phyloP scores from a whole-genome alignment of 2,797 vertebrate genomes.

The Lacerta bilineata region DNA sequence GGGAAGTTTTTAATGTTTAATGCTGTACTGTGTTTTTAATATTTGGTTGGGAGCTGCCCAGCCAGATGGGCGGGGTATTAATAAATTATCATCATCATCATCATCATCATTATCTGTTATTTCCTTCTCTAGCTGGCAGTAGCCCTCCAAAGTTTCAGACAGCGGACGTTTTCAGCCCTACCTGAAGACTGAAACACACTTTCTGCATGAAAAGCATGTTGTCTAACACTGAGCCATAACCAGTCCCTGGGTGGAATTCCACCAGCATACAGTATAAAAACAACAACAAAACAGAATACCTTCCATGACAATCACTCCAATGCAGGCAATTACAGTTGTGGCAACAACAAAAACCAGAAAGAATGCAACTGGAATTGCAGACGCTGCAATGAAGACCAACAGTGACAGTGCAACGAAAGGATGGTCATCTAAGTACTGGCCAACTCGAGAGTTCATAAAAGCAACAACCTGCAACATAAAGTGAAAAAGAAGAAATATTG shows the following conservation, averaged over 20 bases:
- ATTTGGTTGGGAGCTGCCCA: no score
- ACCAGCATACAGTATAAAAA: neutral
- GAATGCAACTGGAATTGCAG: constrained; percentile 79
- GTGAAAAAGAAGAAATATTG: neutral
- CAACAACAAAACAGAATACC: constrained; percentile 71
- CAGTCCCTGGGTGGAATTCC: neutral
- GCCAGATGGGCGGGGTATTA: no score
- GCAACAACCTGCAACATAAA: constrained; percentile 78
- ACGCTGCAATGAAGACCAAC: constrained; percentile 80
- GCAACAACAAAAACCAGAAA: constrained; percentile 81
- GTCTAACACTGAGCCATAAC: neutral
- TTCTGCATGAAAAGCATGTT: neutral
- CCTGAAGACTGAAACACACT: neutral
- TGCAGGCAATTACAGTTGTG: constrained; percentile 77
- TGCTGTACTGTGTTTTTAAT: no score
- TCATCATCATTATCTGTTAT: neutral
- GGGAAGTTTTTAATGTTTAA: no score
- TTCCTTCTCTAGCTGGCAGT: neutral
- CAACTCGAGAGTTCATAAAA: constrained; percentile 82
- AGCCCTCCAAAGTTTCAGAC: neutral
- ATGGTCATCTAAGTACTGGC: constrained; percentile 82
- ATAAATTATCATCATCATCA: no score
- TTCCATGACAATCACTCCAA: constrained; percentile 84
- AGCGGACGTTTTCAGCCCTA: neutral
- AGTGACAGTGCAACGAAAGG: constrained; percentile 82